A percentile compares a stretch with the other conserved stretches of the same genome.
phyloP scores from a whole-genome alignment of 2,797 vertebrate genomes.

The Microctenopoma lineatum region DNA sequence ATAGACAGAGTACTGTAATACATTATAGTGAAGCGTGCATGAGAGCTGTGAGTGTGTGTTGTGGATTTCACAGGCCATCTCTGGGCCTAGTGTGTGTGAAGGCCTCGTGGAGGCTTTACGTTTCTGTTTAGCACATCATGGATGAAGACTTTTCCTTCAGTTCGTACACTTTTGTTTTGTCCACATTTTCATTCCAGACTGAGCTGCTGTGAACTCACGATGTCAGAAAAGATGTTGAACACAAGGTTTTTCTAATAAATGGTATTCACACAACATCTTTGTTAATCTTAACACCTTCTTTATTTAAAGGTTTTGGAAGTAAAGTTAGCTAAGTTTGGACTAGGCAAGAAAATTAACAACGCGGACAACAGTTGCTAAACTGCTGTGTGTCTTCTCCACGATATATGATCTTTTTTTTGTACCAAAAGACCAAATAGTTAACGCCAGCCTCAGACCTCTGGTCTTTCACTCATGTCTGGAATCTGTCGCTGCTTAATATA shows the following conservation, averaged over 20 bases:
- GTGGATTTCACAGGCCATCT: slow-evolving; percentile 21
- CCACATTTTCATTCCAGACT: slow-evolving; percentile 7
- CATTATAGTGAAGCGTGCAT: slow-evolving; percentile 3
- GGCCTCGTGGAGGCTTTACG: not conserved
- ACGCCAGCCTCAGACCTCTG: too few relatives aligned
- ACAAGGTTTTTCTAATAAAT: slow-evolving; percentile 69
- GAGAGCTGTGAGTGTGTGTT: slow-evolving; percentile 4
- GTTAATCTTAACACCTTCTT: not conserved
- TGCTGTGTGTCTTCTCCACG: too few relatives aligned
- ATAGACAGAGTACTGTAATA: slow-evolving; percentile 27
- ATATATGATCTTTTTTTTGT: too few relatives aligned
- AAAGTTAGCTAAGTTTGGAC: not conserved
- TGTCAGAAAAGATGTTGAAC: slow-evolving; percentile 41
- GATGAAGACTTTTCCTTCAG: not conserved
- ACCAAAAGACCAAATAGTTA: too few relatives aligned
- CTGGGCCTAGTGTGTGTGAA: slow-evolving; percentile 2
- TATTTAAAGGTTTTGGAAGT: not conserved
- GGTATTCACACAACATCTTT: slow-evolving; percentile 52
- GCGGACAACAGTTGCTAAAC: too few relatives aligned
- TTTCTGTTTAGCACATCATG: slow-evolving; percentile 9
- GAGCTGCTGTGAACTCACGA: slow-evolving; percentile 47
- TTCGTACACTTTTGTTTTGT: not conserved
- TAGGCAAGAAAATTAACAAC: too few relatives aligned
- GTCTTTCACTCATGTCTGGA: too few relatives aligned
- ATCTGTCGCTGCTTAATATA: too few relatives aligned